Percentiles rank a stretch among this genome's conserved stretches.
Evolutionary conservation across 2,888 invertebrate species (phyloP).

Genomic region (Pristionchus maxplancki): DNA sequence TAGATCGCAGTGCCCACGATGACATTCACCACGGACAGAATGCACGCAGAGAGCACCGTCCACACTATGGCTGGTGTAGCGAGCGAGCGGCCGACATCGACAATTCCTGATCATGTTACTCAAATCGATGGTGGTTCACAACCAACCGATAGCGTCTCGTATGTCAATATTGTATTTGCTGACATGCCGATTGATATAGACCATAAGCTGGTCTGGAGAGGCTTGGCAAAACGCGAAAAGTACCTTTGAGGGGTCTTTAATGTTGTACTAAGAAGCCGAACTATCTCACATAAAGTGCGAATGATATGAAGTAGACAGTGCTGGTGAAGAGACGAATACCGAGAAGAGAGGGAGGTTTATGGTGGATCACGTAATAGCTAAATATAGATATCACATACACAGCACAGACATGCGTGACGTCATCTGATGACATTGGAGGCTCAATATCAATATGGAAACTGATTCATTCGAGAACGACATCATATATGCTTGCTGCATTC

Average conservation of each 20-base stretch:
- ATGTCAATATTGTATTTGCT: not conserved
- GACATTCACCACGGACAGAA: not conserved
- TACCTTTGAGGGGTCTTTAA: no score
- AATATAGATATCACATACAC: not conserved
- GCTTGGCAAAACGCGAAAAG: not conserved
- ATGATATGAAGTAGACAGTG: not conserved
- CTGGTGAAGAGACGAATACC: not conserved
- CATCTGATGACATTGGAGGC: no score
- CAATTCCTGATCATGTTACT: not conserved
- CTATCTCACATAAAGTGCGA: not conserved
- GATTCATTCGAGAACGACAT: not conserved
- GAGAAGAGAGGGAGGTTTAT: not conserved
- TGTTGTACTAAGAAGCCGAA: no score
- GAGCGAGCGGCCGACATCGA: not conserved
- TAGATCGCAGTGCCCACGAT: not conserved
- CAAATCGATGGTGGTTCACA: not conserved
- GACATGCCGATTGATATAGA: not conserved
- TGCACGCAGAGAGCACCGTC: not conserved
- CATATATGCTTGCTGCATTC: not conserved
- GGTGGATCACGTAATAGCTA: not conserved
- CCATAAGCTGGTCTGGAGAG: not conserved
- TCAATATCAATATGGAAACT: no score
- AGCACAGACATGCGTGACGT: no score
- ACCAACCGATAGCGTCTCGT: not conserved
- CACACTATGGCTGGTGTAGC: constrained; percentile 15